phyloP scores from a whole-genome alignment of 2,113 vertebrate species.

The Dendrocopos noguchii region DNA sequence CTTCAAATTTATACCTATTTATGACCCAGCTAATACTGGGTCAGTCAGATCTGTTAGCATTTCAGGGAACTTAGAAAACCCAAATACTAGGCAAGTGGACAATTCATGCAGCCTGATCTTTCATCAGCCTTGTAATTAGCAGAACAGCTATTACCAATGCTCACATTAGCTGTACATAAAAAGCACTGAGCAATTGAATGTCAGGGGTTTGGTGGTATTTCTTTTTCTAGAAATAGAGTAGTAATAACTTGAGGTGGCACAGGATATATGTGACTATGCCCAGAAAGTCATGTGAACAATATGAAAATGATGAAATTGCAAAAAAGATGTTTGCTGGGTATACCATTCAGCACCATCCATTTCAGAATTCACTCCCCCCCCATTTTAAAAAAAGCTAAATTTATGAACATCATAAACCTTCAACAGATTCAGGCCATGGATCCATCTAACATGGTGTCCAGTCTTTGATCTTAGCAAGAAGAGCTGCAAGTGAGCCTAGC shows the following conservation, averaged over 20 bases:
- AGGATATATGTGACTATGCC: background rate
- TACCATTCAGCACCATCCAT: background rate
- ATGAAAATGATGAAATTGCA: background rate
- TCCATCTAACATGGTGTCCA: background rate
- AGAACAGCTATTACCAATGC: background rate
- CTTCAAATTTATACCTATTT: background rate
- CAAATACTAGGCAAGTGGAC: background rate
- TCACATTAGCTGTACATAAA: background rate
- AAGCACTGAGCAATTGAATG: background rate
- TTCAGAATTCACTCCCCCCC: background rate
- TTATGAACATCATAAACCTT: background rate
- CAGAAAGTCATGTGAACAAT: background rate
- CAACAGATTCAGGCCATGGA: accelerated
- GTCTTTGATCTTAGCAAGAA: background rate
- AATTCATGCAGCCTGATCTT: background rate
- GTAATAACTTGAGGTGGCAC: background rate
- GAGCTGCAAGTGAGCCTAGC: background rate
- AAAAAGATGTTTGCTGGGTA: background rate
- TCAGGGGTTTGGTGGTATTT: background rate
- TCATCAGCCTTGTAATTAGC: background rate
- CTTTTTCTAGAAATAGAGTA: background rate
- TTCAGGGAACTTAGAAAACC: background rate
- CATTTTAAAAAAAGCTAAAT: background rate
- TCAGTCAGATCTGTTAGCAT: background rate
- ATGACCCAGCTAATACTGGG: background rate